These are phyloP conservation scores for Ifrita kowaldi DNA, from an alignment of 2,113 vertebrate genomes.

Conservation along the genomic window DNA sequence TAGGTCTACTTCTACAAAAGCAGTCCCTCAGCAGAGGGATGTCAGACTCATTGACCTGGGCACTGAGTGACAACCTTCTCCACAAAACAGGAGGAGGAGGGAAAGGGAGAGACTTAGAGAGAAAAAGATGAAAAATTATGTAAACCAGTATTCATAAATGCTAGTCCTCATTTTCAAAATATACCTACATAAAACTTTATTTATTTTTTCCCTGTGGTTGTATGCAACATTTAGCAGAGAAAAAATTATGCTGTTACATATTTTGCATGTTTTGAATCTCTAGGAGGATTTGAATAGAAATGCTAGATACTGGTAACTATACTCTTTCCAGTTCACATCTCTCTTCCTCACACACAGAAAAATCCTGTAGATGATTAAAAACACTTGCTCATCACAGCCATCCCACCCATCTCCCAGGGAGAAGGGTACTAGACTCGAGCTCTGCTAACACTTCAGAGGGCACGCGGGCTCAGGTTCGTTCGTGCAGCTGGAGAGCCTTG, in stretches of 20 bases:
- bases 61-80: background rate
- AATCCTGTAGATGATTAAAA: background rate
- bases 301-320: no score
- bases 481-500: background rate
- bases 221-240: background rate
- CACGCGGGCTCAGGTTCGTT: rapidly evolving
- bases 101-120: background rate
- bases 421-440: background rate
- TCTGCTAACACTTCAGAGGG: background rate
- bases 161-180: background rate
- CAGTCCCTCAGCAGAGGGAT: background rate
- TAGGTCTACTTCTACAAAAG: background rate
- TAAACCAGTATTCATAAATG: background rate
- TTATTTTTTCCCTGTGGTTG: background rate
- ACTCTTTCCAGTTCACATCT: background rate
- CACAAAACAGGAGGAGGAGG: background rate
- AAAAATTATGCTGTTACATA: background rate
- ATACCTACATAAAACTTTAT: background rate
- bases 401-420: background rate
- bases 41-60: background rate
- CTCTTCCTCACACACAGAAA: background rate
- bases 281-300: background rate
- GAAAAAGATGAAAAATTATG: background rate
- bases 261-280: background rate
- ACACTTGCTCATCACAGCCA: background rate